Evolutionary conservation across 2,888 invertebrate species (phyloP), one percentile per base, ranked within the genome.

Genomic region (Metellina segmentata): DNA sequence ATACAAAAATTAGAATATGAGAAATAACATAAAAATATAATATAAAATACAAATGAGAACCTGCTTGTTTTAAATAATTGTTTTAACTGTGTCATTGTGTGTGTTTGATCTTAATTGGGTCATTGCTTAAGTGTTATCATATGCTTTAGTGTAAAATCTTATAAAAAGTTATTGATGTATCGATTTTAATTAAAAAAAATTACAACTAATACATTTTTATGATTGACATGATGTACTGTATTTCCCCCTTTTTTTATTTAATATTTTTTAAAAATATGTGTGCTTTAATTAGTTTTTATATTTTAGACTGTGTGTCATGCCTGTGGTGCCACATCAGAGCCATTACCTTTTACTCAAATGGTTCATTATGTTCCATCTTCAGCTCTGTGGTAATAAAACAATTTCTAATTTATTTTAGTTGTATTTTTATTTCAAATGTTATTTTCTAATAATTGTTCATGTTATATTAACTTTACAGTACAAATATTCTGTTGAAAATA

Each of bases 281-380:
- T 34, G 34, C 7, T 70, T 8, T 71, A 13, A 70, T 74, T 34
- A 52, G 11, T 82, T 49, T 79, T 71, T 75, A 34, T 34, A 34
- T 94, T 94, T 13, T 98, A 98, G 96, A 98, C 98, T 94, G 97
- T 98, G 71, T 99, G 99, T 95, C 97, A 96, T 52, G 97, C 97
- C 92, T 99, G 99, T 95, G 98, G 98, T 92, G 98, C 98, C 86
- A 98, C 98, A 7, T 98, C 98, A 0, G 98, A 98, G 94, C 98
- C 98, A 69, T 95, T 98, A 94, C 98, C 98, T 71, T 99, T 98
- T 95, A 98, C 98, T 93, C 98, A 98, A 97, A 98, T 98, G 98
- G 98, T 99, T 51, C 98, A 99, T 95, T 99, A 99, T 94, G 98
- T 99, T 70, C 98, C 98, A 13, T 98, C 98, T 8, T 98, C 98